Evolutionary conservation across 2,888 invertebrate genomes (phyloP), one percentile per base, ranked within the genome.

Genomic region (Chloroclysta siterata): DNA sequence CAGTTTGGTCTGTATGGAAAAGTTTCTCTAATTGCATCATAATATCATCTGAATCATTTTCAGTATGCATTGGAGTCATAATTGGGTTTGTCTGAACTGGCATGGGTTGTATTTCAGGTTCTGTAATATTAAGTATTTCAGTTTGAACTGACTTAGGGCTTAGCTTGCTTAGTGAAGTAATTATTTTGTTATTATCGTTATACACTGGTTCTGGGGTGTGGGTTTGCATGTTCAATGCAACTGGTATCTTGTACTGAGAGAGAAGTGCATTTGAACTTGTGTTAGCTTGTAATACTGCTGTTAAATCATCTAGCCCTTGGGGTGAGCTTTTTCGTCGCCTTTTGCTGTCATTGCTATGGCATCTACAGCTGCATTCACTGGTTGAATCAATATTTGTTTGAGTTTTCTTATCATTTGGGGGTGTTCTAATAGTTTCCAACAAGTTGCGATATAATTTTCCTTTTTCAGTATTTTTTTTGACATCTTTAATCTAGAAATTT

Each of bases 1-100:
- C 90, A 77, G 84, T 85, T 28, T 81, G 71, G 63, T 88, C 87
- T 41, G 81, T 80, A 69, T 89, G 83, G 73, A 93, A 93, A n/a
- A 93, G 72, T 72, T 89, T 88, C 71, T 93, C 91, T 70, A 93
- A 74, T 68, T 92, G 89, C 69, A 81, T 79, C 81, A 88, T 85
- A 52, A 93, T 70, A 54, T 91, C 85, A 72, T 89, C 88, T 17
- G 87, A 80, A 51, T 85, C 84, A 69, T 55, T 62, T 50, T 52
- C 66, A 13, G 56, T 15, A 14, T 60, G 60, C 53, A 63, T 65
- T 64, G 71, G 66, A 17, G 63, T 65, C 55, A 63, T 62, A 41
- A 72, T 67, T 56, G 56, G 56, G 50, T 50, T 54, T 13, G 22
- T 46, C 2, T 61, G 60, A 39, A 51, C 42, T 68, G 55, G 61